Evolutionary conservation across 2,888 invertebrate species (phyloP), one percentile per base, ranked within the genome.

Genomic region (Subacronicta megacephala): DNA sequence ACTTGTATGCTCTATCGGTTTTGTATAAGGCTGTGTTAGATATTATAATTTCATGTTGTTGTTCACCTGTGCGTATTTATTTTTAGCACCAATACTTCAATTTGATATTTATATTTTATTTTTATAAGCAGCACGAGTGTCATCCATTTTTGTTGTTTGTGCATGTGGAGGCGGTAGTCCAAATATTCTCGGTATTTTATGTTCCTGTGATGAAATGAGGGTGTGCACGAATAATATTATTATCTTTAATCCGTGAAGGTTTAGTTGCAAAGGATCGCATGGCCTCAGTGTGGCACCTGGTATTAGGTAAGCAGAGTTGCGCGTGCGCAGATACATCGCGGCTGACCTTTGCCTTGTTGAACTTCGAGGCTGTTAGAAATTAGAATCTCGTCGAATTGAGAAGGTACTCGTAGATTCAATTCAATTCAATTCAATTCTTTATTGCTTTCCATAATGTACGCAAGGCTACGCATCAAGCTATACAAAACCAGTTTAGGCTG

Each of bases 91-190:
- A 79, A 75, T 77, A 79, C 77, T 74, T 80, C 62, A 75, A n/a
- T n/a, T n/a, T n/a, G n/a, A n/a, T n/a, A n/a, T n/a, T n/a, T 55
- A 75, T 47, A 76, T 81, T 81, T 76, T 85, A 83, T 85, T 85
- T 83, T 79, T 62, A 80, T 82, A 70, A 75, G 72, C 65, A 78
- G 79, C 80, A 77, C 77, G 80, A 81, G 73, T 80, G 72, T 69
- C 71, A 73, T 85, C 72, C 81, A 82, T 81, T 85, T 84, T 81
- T 81, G 72, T 83, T 82, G 84, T 87, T 88, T 75, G 86, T 86
- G 80, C 88, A 89, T 84, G 84, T 89, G 87, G 80, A 81, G 62
- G 71, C 73, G 64, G 68, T 80, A 71, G 77, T 72, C 60, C 68
- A 77, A 75, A 79, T 79, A 80, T 80, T 83, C 69, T 80, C 75